Conservation (phyloP, 2,888 invertebrate genomes). For the Orthonychiurus folsomi region DNA sequence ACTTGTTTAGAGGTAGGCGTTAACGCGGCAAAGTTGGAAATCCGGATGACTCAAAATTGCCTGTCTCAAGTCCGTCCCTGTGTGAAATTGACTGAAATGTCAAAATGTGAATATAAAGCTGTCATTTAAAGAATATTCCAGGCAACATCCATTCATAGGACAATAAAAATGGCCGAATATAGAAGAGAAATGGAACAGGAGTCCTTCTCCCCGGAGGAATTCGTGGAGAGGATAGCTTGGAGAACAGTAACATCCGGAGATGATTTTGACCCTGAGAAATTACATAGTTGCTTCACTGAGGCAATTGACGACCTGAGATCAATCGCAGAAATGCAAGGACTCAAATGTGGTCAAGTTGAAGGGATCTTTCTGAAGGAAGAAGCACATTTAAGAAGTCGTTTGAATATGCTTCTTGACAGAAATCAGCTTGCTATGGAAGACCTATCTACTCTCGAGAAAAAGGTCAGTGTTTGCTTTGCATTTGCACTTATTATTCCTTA, state of each 20-base stretch:
- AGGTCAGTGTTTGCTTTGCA: conserved; percentile 27
- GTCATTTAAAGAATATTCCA: too few species aligned
- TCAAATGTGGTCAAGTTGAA: conserved; percentile 38
- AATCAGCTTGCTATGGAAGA: conserved; percentile 36
- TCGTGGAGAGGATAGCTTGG: conserved; percentile 93
- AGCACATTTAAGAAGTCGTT: conserved; percentile 31
- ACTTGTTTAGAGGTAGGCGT: too few species aligned
- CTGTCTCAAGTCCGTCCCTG: too few species aligned
- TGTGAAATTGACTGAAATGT: too few species aligned
- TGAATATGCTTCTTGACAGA: conserved; percentile 30
- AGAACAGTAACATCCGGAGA: conserved; percentile 70
- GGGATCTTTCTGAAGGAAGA: conserved; percentile 36
- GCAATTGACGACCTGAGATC: conserved; percentile 54
- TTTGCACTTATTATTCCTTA: background rate
- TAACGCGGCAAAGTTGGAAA: too few species aligned
- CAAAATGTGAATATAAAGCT: too few species aligned
- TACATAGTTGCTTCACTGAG: conserved; percentile 86
- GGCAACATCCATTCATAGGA: too few species aligned
- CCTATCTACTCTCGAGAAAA: conserved; percentile 35
- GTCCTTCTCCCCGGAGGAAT: conserved; percentile 93
- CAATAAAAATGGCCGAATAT: conserved; percentile 34
- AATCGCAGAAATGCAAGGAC: conserved; percentile 38
- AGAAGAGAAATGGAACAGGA: conserved; percentile 56
- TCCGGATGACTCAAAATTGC: too few species aligned
- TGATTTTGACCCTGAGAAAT: conserved; percentile 72